phyloP scores from a whole-genome alignment of 2,797 vertebrate genomes.

The Hippopotamyrus pictus region DNA sequence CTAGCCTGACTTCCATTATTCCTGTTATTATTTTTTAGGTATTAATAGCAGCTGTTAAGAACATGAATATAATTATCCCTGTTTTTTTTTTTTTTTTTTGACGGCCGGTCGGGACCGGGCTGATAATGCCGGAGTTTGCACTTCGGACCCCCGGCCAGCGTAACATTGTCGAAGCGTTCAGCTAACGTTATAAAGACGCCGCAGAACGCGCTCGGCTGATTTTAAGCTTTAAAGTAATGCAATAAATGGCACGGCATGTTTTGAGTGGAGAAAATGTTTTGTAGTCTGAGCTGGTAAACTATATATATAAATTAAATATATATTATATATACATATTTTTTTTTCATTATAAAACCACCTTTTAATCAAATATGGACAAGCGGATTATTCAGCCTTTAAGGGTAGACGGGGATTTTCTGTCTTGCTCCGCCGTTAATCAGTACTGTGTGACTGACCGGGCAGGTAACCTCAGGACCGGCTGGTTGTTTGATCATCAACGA shows the following conservation, averaged over 20 bases:
- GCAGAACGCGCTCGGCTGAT: neutral
- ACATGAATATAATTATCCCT: neutral
- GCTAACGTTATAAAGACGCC: neutral
- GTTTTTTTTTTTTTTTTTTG: neutral
- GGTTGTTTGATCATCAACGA: neutral
- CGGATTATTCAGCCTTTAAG: neutral
- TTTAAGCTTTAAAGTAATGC: neutral
- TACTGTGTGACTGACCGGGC: neutral
- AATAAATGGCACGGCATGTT: neutral
- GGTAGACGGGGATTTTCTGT: neutral
- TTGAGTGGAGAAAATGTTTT: neutral
- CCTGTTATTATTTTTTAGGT: neutral
- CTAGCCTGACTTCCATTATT: neutral
- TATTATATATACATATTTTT: too few relatives aligned
- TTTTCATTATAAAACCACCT: neutral
- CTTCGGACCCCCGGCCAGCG: neutral
- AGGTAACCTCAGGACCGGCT: neutral
- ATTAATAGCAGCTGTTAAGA: neutral
- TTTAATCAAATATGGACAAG: conserved; percentile 32
- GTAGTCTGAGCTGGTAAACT: neutral
- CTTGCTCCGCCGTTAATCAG: neutral
- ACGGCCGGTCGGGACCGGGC: neutral
- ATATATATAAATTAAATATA: too few relatives aligned
- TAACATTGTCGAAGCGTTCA: neutral
- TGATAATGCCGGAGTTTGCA: neutral